These are phyloP conservation scores for Poecilia wingei DNA, from an alignment of 2,797 vertebrate species.

Conservation along the genomic window DNA sequence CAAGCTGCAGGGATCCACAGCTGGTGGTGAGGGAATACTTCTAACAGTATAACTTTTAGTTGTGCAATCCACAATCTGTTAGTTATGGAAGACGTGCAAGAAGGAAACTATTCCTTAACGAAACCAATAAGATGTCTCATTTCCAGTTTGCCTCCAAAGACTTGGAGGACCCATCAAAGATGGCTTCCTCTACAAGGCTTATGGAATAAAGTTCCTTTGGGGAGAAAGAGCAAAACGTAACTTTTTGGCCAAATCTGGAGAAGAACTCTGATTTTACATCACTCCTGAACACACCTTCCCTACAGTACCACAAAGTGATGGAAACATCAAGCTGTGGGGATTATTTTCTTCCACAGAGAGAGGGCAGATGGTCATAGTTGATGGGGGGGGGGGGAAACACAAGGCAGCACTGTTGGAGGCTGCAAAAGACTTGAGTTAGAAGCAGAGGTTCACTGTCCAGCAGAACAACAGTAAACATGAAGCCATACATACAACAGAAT, in stretches of 20 bases:
- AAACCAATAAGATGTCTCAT: neutral
- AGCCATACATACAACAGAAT: neutral
- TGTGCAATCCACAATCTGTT: neutral
- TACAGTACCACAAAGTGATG: neutral
- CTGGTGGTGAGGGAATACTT: neutral
- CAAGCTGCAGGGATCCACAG: neutral
- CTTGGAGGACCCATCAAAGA: neutral
- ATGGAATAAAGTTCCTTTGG: neutral
- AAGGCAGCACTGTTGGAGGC: neutral
- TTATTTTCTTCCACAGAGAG: neutral
- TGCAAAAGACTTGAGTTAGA: neutral
- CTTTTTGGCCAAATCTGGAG: neutral
- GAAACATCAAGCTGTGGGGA: slow-evolving; percentile 2
- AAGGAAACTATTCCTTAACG: neutral
- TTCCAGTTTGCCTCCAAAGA: neutral
- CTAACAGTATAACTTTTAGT: neutral
- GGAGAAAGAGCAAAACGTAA: neutral
- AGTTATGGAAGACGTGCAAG: neutral
- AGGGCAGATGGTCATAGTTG: neutral
- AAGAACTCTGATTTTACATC: neutral
- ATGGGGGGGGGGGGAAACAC: neutral
- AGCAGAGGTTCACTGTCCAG: neutral
- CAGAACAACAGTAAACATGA: neutral
- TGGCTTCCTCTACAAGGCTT: neutral
- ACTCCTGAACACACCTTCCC: neutral